Evolutionary conservation across 2,113 vertebrate genomes (phyloP).

Genomic region (Hydrolagus affinis): DNA sequence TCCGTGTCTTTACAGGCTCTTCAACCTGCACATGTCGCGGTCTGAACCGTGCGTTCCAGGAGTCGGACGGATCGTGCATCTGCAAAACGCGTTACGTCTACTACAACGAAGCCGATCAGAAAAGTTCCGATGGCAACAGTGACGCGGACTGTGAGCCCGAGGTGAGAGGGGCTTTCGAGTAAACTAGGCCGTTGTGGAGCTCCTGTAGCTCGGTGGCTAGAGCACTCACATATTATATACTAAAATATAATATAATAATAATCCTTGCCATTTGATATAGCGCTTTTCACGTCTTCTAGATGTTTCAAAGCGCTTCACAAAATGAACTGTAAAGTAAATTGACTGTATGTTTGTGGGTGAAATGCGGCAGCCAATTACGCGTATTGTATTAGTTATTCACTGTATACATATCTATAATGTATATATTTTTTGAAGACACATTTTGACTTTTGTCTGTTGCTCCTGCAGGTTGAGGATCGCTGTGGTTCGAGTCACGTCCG

Average conservation of each 20-base stretch:
- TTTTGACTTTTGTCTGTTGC: not conserved
- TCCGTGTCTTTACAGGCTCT: slow-evolving; percentile 54
- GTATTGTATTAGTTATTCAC: not conserved
- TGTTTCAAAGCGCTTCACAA: no score
- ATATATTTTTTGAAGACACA: not conserved
- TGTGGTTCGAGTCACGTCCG: slow-evolving; percentile 64
- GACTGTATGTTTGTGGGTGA: no score
- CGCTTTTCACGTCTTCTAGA: no score
- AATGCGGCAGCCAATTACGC: no score
- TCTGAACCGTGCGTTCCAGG: slow-evolving; percentile 78
- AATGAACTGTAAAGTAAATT: no score
- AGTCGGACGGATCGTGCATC: slow-evolving; percentile 78
- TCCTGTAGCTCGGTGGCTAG: not conserved
- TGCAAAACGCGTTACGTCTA: slow-evolving; percentile 73
- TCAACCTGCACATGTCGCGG: slow-evolving; percentile 68
- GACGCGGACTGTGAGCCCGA: slow-evolving; percentile 72
- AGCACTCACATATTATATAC: no score
- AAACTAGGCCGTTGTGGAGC: no score
- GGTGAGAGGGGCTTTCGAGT: slow-evolving; percentile 54
- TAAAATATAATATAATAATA: no score
- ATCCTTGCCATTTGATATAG: no score
- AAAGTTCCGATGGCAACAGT: slow-evolving; percentile 57
- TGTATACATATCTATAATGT: not conserved
- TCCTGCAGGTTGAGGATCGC: slow-evolving; percentile 59
- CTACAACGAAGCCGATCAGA: slow-evolving; percentile 65